These are phyloP conservation scores for Brachycybe producta DNA, from an alignment of 2,888 invertebrate genomes.

Conservation along the genomic window DNA sequence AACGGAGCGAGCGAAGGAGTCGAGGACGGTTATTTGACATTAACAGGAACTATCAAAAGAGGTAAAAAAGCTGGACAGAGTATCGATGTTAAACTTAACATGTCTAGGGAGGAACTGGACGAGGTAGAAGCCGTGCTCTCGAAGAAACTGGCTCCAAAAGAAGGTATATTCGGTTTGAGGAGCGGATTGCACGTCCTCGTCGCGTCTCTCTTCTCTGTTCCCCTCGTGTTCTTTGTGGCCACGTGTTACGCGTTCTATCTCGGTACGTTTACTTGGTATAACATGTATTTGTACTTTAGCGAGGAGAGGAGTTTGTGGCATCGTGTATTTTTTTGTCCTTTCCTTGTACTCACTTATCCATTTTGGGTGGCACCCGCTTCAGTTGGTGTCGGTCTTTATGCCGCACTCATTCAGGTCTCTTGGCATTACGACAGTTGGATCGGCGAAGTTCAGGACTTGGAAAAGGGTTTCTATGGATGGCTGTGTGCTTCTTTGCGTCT, in stretches of 20 bases:
- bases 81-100: constrained; percentile 56
- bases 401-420: constrained; percentile 53
- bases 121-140: constrained; percentile 44
- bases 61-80: constrained; percentile 58
- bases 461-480: constrained; percentile 68
- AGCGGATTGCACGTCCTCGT: constrained; percentile 53
- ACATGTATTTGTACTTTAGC: constrained; percentile 53
- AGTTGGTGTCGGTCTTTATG: constrained; percentile 51
- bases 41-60: constrained; percentile 52
- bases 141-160: constrained; percentile 33
- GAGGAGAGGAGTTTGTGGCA: constrained; percentile 51
- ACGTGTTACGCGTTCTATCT: constrained; percentile 56
- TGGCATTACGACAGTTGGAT: constrained; percentile 54
- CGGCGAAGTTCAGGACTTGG: constrained; percentile 56
- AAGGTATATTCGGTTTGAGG: constrained; percentile 40
- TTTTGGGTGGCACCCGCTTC: constrained; percentile 52
- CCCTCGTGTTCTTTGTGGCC: constrained; percentile 50
- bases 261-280: constrained; percentile 63
- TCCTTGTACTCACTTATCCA: constrained; percentile 55
- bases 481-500: constrained; percentile 51
- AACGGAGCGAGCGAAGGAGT: constrained; percentile 8
- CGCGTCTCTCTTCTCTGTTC: constrained; percentile 50
- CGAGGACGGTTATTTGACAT: constrained; percentile 41
- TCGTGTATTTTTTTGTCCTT: constrained; percentile 49
- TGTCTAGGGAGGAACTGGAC: constrained; percentile 55